Percentiles rank a stretch among this genome's conserved stretches.
Conservation (phyloP, 2,888 invertebrate genomes). For the Stenodera caucasica region DNA sequence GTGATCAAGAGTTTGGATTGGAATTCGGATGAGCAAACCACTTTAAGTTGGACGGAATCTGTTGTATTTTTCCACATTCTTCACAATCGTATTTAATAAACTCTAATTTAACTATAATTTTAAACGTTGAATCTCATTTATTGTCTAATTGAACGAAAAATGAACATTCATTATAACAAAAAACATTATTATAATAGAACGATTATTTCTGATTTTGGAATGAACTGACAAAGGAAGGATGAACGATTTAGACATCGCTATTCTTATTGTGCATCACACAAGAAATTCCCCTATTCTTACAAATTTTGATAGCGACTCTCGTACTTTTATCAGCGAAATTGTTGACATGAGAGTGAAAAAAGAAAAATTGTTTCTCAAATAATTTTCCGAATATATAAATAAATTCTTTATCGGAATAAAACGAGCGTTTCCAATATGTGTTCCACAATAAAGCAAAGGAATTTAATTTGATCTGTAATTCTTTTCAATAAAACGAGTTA, state of each 20-base stretch:
- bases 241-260: too few relatives aligned
- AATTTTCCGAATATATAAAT: not conserved
- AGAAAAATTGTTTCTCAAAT: not conserved
- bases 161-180: too few relatives aligned
- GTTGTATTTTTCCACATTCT: not conserved
- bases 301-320: too few relatives aligned
- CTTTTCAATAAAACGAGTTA: not conserved
- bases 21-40: conserved; percentile 1
- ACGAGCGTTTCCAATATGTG: conserved; percentile 7
- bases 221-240: too few relatives aligned
- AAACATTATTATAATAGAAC: too few relatives aligned
- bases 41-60: not conserved
- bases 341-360: too few relatives aligned
- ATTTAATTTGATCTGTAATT: conserved; percentile 20
- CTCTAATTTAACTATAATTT: not conserved
- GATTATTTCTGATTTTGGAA: too few relatives aligned
- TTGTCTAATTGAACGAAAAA: too few relatives aligned
- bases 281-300: too few relatives aligned
- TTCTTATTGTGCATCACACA: too few relatives aligned
- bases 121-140: too few relatives aligned
- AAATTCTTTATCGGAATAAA: not conserved
- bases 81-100: not conserved
- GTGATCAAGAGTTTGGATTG: not conserved
- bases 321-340: too few relatives aligned
- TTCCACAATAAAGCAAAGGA: conserved; percentile 17